Base-by-base conservation (phyloP, 1,140 invertebrate species). In the Lordiphosa mommai region DNA sequence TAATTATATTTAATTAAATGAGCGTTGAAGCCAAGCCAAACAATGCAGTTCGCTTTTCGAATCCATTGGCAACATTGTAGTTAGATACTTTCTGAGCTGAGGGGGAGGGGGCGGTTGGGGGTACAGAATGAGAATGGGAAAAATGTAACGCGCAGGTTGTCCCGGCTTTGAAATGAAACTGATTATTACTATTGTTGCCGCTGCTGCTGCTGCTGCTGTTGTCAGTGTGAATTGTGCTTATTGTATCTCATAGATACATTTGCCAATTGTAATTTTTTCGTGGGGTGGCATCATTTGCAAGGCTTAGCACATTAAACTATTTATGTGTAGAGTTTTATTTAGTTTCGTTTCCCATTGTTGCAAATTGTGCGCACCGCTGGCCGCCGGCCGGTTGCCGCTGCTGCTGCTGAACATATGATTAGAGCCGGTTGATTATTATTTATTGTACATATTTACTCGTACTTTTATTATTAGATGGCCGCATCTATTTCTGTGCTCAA, bases 1-100 rank as follows among this genome's bases (percentile, higher is more conserved):
- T 82, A 82, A 82, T 82, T 82, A 82, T 84, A 82, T 82, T 82
- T 82, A 82, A 82, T 82, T 84, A 82, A 84, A 82, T 72, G 77
- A 82, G 74, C 77, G 77, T 68, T 43, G 55, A 50, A 57, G 44
- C 38, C 33, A 47, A 43, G 23, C 8, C 53, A 43, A 74, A 80
- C 74, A 82, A 80, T 80, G 74, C 70, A 80, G 14, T 10, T 17
- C 3, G 30, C 30, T 20, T 34, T 12, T 33, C n/a, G 13, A 23
- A 36, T 63, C 56, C 70, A 56, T 52, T 49, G 60, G 68, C 63
- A 59, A 72, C 69, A 47, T 36, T 44, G 50, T 41, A 30, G 23
- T 27, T 49, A 53, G 38, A 44, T 29, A 32, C n/a, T 36, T 13
- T 23, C 29, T n/a, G 33, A 5, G 30, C 37, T 12, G 9, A n/a